A percentile compares a stretch with the other conserved stretches of the same genome.
These are phyloP conservation scores for Callithrix jacchus DNA, from an alignment of 2,113 vertebrate genomes.

Conservation along the genomic window DNA sequence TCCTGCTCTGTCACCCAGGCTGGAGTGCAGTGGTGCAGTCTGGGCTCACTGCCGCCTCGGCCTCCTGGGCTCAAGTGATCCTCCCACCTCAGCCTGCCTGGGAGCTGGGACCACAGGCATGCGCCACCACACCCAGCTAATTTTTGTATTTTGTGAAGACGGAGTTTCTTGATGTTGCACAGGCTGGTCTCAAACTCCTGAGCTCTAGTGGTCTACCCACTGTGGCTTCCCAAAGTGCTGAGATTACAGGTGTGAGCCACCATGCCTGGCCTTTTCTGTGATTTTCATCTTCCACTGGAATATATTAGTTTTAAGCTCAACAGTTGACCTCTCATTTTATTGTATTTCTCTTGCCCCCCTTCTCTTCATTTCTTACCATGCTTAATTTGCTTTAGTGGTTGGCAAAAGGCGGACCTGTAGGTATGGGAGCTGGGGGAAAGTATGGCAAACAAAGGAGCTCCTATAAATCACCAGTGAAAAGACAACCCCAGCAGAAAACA, in stretches of 20 bases:
- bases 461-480: neutral
- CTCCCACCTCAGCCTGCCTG: neutral
- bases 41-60: neutral
- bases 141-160: neutral
- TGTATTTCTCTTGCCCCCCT: neutral
- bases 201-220: neutral
- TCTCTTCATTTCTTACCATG: neutral
- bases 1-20: neutral
- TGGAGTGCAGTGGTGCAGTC: neutral
- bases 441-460: neutral
- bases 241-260: neutral
- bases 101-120: neutral
- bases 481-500: neutral
- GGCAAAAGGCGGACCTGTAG: neutral
- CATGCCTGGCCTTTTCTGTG: neutral
- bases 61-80: neutral
- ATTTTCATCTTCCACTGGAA: neutral
- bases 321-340: neutral
- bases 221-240: neutral
- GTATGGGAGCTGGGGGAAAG: neutral
- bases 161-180: neutral
- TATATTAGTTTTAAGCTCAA: neutral
- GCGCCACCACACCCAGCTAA: neutral
- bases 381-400: neutral
- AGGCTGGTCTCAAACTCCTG: neutral